Base-by-base conservation (phyloP, 2,888 invertebrate genomes). In the Dynastes grantii region DNA sequence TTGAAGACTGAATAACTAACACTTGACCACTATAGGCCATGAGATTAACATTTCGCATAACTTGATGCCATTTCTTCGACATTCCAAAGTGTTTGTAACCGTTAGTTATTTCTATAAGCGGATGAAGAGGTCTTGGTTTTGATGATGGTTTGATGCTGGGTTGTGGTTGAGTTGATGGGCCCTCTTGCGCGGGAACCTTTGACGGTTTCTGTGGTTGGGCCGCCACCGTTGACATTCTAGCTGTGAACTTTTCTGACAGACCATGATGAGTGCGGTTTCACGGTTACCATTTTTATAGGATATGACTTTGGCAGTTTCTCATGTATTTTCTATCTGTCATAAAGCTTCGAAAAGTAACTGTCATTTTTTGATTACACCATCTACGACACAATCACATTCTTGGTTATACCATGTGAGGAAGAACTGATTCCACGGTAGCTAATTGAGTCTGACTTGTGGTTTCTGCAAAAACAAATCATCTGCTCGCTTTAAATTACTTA, bases 51-150 rank as follows among this genome's bases (percentile, higher is more conserved):
- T 80, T 80, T 71, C 65, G 68, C 67, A 82, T 70, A 37, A 80
- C 78, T 78, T 71, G 77, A 0, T 76, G 68, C 80, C 80, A 80
- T 77, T 79, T 78, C 9, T 75, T 78, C 22, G 73, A 78, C 11
- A 76, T 68, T 37, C 82, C 82, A 63, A 77, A 81, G 55, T 81
- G 80, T 73, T 81, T 81, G 32, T 76, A 78, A 51, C 78, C 82
- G 22, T 81, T 58, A 16, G 76, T 76, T 40, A 82, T 81, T 77
- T 82, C 82, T 67, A 82, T 79, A 9, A 80, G 53, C 1, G 82
- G 82, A 65, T 81, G 80, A 8, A 82, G 70, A 1, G 76, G 71
- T 76, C 76, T 78, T 11, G 11, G 29, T 8, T 71, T 6, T 3
- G 73, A 22, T 1, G 68, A 5, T 27, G 51, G 32, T 9, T 51